A percentile compares a stretch with the other conserved stretches of the same genome.
Conservation (phyloP, 2,113 vertebrate genomes). For the Oenanthe melanoleuca region DNA sequence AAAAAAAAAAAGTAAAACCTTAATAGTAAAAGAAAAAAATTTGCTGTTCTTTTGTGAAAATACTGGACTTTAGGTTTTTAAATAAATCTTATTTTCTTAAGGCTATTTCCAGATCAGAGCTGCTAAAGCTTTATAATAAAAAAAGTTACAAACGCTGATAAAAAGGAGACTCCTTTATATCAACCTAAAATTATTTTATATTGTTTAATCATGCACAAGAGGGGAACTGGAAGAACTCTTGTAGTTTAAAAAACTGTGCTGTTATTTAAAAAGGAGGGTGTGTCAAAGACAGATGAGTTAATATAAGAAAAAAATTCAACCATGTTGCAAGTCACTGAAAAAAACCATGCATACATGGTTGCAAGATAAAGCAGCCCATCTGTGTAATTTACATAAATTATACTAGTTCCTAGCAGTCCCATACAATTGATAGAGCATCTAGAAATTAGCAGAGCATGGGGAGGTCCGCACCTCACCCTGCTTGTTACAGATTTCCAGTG, state of each 20-base stretch:
- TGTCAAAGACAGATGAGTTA: constrained; percentile 66
- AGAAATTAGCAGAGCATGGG: constrained; percentile 35
- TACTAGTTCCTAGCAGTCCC: constrained; percentile 58
- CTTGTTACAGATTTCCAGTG: background rate
- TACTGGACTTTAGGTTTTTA: background rate
- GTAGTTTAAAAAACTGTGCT: constrained; percentile 30
- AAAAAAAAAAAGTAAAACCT: background rate
- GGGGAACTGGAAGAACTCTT: constrained; percentile 13
- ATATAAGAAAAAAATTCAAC: constrained; percentile 51
- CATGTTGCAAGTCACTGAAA: constrained; percentile 63
- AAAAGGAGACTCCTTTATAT: background rate
- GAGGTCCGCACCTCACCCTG: constrained; percentile 2
- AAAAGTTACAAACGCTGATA: background rate
- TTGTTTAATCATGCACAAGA: constrained; percentile 5
- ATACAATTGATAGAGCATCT: constrained; percentile 47
- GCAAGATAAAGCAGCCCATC: constrained; percentile 70
- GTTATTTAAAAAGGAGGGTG: constrained; percentile 56
- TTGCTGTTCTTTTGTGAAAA: background rate
- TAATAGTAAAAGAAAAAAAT: background rate
- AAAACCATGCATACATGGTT: constrained; percentile 54
- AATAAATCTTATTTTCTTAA: constrained; percentile 7
- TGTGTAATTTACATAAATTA: constrained; percentile 72
- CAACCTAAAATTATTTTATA: background rate
- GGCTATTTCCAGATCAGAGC: constrained; percentile 4
- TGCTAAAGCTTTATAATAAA: background rate